Evolutionary conservation across 2,113 vertebrate species (phyloP).

Genomic region (Monarcha castaneiventris): DNA sequence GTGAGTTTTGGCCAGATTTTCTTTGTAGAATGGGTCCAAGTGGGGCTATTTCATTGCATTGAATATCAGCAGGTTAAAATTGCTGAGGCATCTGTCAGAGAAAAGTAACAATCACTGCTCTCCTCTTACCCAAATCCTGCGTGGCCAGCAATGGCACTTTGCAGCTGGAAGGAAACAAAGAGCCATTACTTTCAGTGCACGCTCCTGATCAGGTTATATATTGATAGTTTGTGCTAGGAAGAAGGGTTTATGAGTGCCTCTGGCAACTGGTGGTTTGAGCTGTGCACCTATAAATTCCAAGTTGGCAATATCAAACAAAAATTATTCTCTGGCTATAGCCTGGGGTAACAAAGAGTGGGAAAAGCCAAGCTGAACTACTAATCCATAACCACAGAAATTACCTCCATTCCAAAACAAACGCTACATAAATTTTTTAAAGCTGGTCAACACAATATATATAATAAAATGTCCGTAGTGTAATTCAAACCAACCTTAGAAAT

Average conservation of each 20-base stretch:
- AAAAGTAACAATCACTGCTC: not conserved
- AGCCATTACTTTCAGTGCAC: not conserved
- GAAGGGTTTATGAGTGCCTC: slow-evolving; percentile 61
- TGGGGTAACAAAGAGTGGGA: slow-evolving; percentile 35
- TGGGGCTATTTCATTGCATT: not conserved
- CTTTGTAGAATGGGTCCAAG: not conserved
- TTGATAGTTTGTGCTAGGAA: slow-evolving; percentile 55
- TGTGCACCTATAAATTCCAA: slow-evolving; percentile 59
- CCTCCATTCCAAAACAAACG: slow-evolving; percentile 52
- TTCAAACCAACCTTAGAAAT: slow-evolving; percentile 18
- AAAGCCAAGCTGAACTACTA: slow-evolving; percentile 37
- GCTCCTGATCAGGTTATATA: slow-evolving; percentile 33
- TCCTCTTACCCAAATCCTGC: not conserved
- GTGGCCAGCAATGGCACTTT: not conserved
- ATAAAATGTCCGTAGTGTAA: slow-evolving; percentile 28
- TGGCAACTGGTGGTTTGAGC: slow-evolving; percentile 43
- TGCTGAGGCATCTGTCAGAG: not conserved
- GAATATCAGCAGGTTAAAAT: slow-evolving; percentile 12
- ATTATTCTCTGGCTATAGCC: slow-evolving; percentile 32
- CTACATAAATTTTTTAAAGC: slow-evolving; percentile 50
- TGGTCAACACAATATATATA: not conserved
- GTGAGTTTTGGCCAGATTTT: not conserved
- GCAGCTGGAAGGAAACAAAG: slow-evolving; percentile 53
- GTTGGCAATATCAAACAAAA: slow-evolving; percentile 52
- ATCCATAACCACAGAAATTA: slow-evolving; percentile 52